A percentile compares a stretch with the other conserved stretches of the same genome.
Evolutionary conservation across 2,797 vertebrate genomes (phyloP).

Genomic region (Rachycentron canadum): DNA sequence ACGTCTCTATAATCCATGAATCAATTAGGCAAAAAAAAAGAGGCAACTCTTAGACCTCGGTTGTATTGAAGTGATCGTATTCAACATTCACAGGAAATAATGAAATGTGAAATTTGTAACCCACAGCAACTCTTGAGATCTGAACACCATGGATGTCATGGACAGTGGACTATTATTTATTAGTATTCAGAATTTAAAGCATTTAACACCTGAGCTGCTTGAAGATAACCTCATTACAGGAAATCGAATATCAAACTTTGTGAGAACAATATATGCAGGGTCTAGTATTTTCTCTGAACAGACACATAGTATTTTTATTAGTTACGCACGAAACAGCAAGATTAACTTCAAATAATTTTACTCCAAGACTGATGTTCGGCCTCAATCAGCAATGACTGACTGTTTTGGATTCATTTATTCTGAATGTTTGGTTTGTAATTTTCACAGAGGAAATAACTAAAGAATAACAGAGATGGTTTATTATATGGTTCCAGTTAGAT

Average conservation of each 20-base stretch:
- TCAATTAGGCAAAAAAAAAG: not conserved
- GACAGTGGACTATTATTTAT: conserved; percentile 16
- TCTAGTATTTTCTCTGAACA: not conserved
- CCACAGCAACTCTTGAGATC: not conserved
- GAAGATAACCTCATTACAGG: conserved; percentile 6
- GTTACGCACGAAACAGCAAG: not conserved
- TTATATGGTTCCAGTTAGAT: not conserved
- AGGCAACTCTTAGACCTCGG: not conserved
- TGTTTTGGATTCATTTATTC: not conserved
- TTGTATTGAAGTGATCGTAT: not conserved
- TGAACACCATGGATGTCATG: not conserved
- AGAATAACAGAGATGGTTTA: not conserved
- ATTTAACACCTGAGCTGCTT: not conserved
- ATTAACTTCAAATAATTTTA: not conserved
- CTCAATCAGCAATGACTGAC: not conserved
- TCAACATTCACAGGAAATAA: not conserved
- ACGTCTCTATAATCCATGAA: not conserved
- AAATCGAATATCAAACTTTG: not conserved
- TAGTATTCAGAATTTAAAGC: not conserved
- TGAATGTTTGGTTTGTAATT: not conserved
- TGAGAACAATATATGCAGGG: not conserved
- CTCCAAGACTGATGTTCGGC: not conserved
- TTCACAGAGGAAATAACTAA: not conserved
- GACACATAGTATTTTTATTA: not conserved
- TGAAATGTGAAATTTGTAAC: conserved; percentile 11